A percentile compares a stretch with the other conserved stretches of the same genome.
phyloP scores from a whole-genome alignment of 2,113 vertebrate species.

The Lethenteron reissneri region DNA sequence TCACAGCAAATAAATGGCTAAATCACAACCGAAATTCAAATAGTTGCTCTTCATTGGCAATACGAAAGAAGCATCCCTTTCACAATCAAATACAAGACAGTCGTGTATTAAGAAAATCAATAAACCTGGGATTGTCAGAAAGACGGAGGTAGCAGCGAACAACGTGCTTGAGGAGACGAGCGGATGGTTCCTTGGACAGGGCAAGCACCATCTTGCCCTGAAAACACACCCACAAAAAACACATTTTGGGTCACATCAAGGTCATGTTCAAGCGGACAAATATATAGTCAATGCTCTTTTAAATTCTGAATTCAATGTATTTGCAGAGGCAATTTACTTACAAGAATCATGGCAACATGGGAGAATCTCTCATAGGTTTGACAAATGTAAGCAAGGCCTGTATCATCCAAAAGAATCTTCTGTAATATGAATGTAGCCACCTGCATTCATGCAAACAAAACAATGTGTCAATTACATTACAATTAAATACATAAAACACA shows the following conservation, averaged over 20 bases:
- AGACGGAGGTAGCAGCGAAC: slow-evolving; percentile 93
- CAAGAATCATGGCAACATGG: slow-evolving; percentile 93
- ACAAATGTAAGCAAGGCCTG: slow-evolving; percentile 84
- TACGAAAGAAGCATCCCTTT: too few relatives aligned
- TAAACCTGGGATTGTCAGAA: slow-evolving; percentile 84
- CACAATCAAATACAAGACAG: too few relatives aligned
- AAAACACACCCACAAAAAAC: slow-evolving; percentile 7
- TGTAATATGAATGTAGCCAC: slow-evolving; percentile 95
- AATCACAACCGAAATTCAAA: too few relatives aligned
- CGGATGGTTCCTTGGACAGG: slow-evolving; percentile 85
- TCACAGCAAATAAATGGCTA: too few relatives aligned
- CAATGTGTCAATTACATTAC: neutral
- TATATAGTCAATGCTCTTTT: too few relatives aligned
- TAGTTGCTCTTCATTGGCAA: too few relatives aligned
- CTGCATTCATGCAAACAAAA: slow-evolving; percentile 19
- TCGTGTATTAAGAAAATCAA: too few relatives aligned
- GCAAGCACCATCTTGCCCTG: slow-evolving; percentile 97
- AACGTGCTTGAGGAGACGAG: slow-evolving; percentile 74
- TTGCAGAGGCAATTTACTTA: slow-evolving; percentile 19
- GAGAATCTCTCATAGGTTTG: slow-evolving; percentile 93
- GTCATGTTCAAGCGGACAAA: too few relatives aligned
- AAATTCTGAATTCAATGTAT: too few relatives aligned
- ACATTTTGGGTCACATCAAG: too few relatives aligned
- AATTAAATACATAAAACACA: too few relatives aligned
- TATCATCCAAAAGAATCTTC: slow-evolving; percentile 91